Percentiles rank a stretch among this genome's conserved stretches.
Conservation (phyloP, 1,140 invertebrate species). For the Apis dorsata region DNA sequence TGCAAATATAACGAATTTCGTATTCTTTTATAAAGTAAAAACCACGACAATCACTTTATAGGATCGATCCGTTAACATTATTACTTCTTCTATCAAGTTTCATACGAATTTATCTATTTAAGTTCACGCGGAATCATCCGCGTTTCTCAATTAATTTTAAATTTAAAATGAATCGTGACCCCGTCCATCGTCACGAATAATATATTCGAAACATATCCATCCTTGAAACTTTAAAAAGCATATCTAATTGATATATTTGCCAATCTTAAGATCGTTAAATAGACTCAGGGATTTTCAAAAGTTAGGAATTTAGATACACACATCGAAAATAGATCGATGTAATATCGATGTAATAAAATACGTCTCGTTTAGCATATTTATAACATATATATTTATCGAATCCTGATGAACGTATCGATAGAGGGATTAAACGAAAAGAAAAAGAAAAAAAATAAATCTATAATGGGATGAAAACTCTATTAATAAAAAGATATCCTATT, state of each 20-base stretch:
- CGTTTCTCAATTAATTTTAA: neutral
- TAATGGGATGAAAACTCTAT: neutral
- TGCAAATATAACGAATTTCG: neutral
- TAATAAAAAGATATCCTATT: conserved; percentile 33
- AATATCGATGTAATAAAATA: conserved; percentile 8
- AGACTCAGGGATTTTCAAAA: neutral
- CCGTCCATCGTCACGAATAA: neutral
- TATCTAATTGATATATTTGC: neutral
- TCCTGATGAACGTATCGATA: conserved; percentile 38
- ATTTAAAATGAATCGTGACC: conserved; percentile 14
- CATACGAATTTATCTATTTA: neutral
- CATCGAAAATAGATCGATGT: neutral
- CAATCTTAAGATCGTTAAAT: conserved; percentile 34
- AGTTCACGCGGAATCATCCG: neutral
- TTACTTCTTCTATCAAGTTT: neutral
- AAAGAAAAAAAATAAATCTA: neutral
- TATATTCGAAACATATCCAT: conserved; percentile 13
- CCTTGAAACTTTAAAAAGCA: conserved; percentile 2
- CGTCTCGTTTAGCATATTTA: neutral
- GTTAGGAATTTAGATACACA: conserved; percentile 2
- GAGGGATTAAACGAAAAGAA: conserved; percentile 6
- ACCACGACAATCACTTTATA: neutral
- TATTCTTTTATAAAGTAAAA: neutral
- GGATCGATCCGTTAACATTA: neutral
- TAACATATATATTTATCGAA: neutral